Base-by-base conservation (phyloP, 2,797 vertebrate genomes). In the Urophycis tenuis region DNA sequence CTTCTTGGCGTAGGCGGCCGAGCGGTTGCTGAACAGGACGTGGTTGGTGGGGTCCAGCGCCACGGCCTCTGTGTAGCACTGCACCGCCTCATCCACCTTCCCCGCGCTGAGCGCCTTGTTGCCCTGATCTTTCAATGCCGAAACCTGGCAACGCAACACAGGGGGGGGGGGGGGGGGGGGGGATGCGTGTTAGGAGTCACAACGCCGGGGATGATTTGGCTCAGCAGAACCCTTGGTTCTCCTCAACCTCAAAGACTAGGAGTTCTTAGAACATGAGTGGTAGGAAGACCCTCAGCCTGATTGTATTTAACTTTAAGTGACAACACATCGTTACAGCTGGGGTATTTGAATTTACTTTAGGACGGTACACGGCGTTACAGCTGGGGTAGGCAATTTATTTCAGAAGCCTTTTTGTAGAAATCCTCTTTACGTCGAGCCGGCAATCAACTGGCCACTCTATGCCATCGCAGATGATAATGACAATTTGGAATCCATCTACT, bases 21-120 rank as follows among this genome's bases (percentile, higher is more conserved):
- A 94, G 80, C 94, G 94, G 81, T 99, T 99, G 90, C 96, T 98
- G 90, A 92, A 98, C 36, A 98, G 94, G 77, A 99, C 96, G 9
- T 98, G 96, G 92, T 97, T 99, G 81, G 90, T 88, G 31, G 94
- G 92, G 74, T 98, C 96, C 2, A 97, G 82, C n/a, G 91, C 87
- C 84, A 98, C 89, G n/a, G 97, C 97, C 76, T 97, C 96, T 0
- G 95, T 94, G 91, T 99, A 99, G 87, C 95, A 97, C 31, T 92
- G 94, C 0, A 98, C 79, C 0, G 97, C 96, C n/a, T 96, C 96
- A 0, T 93, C 93, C 0, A 97, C 93, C 80, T 97, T 94, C 30
- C 97, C 96, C 0, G 94, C 94, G 4, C 95, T 96, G 73, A 98
- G 94, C 5, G 96, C 96, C 87, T 95, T 96, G 89, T 99, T 99